These are phyloP conservation scores for Oryzias celebensis DNA, from an alignment of 2,113 vertebrate genomes.

Conservation along the genomic window DNA sequence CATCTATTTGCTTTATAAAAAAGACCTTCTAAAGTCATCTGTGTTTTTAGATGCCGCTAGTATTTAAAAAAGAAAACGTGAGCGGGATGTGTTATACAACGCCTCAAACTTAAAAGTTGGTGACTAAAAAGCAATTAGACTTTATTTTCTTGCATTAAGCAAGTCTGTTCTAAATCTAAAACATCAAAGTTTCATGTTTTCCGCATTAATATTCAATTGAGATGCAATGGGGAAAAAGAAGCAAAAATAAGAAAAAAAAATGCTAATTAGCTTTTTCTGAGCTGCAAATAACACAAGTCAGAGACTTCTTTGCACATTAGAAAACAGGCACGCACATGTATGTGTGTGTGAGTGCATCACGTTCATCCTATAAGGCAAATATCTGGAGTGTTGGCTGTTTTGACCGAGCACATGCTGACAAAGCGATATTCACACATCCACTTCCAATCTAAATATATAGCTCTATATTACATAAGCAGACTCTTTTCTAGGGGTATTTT, in stretches of 20 bases:
- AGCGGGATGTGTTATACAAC: constrained; percentile 15
- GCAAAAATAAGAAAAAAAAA: constrained; percentile 57
- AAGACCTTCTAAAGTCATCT: constrained; percentile 26
- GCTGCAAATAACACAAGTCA: constrained; percentile 57
- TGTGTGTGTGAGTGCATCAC: constrained; percentile 6
- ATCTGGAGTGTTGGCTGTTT: constrained; percentile 4
- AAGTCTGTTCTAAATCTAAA: constrained; percentile 49
- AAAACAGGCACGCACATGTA: constrained; percentile 3
- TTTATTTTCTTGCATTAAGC: constrained; percentile 29
- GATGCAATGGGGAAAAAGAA: constrained; percentile 48
- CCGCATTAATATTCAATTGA: constrained; percentile 67
- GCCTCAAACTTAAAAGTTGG: constrained; percentile 21
- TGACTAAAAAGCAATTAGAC: constrained; percentile 21
- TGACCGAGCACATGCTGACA: constrained; percentile 2
- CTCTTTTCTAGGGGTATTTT: constrained; percentile 18
- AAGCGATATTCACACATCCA: constrained; percentile 1
- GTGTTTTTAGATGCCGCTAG: no score
- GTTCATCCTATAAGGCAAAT: constrained; percentile 32
- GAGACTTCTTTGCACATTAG: constrained; percentile 37
- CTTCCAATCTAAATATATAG: constrained; percentile 15
- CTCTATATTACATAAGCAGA: constrained; percentile 11
- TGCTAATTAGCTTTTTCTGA: constrained; percentile 62
- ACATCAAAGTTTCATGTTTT: constrained; percentile 62
- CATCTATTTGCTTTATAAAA: constrained; percentile 59
- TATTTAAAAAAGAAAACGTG: constrained; percentile 2